Conservation (phyloP, 1,140 invertebrate species). For the Lysiphlebus fabarum region DNA sequence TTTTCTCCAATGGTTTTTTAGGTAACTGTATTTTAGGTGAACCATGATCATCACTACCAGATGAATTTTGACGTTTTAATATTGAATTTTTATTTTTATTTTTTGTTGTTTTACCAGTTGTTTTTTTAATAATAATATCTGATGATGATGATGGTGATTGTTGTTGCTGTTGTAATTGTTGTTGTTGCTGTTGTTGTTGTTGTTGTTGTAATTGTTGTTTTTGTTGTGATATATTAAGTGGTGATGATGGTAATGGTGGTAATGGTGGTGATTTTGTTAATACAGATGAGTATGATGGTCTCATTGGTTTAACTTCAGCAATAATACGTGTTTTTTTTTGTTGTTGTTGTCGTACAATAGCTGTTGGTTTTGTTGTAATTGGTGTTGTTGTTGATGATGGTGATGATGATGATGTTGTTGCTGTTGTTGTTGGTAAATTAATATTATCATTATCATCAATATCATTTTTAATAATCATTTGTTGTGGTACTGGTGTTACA, state of each 20-base stretch:
- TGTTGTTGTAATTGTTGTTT: constrained; percentile 36
- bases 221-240: constrained; percentile 16
- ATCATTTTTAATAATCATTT: neutral
- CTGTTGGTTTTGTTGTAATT: constrained; percentile 33
- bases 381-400: constrained; percentile 31
- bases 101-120: neutral
- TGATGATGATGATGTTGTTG: constrained; percentile 30
- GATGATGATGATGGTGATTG: constrained; percentile 46
- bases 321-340: constrained; percentile 70
- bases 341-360: constrained; percentile 28
- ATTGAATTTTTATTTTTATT: constrained; percentile 40
- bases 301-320: constrained; percentile 80
- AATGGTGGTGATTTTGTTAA: constrained; percentile 65
- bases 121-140: constrained; percentile 30
- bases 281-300: constrained; percentile 79
- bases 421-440: constrained; percentile 15
- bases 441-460: constrained; percentile 18
- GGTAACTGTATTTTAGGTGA: constrained; percentile 51
- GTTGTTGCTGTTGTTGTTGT: constrained; percentile 30
- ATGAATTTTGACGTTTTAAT: constrained; percentile 56
- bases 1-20: constrained; percentile 41
- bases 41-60: constrained; percentile 56
- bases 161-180: constrained; percentile 38
- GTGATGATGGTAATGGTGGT: constrained; percentile 33
- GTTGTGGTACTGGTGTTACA: constrained; percentile 37